Conservation (phyloP, 2,797 vertebrate genomes). For the Clamator glandarius region DNA sequence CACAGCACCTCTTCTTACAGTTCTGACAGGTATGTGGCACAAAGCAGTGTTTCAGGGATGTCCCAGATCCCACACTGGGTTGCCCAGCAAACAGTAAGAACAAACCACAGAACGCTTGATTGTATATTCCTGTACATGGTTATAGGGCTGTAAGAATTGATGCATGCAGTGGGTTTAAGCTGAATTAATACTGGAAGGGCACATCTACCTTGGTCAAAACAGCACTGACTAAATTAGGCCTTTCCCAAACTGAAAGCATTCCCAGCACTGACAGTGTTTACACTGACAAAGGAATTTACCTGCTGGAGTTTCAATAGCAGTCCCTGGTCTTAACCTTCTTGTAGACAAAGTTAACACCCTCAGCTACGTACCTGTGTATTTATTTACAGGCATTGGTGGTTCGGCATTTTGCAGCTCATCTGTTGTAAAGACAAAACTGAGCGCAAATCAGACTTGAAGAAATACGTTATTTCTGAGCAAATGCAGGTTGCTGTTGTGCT, state of each 20-base stretch:
- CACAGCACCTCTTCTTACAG: not conserved
- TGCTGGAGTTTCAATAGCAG: not conserved
- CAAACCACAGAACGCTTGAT: not conserved
- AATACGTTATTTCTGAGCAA: not conserved
- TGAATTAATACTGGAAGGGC: not conserved
- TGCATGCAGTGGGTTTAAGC: not conserved
- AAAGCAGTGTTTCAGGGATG: not conserved
- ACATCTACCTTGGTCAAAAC: not conserved
- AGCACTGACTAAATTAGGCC: not conserved
- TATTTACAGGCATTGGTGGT: not conserved
- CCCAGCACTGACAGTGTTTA: accelerated
- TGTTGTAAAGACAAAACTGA: not conserved
- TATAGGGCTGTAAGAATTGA: not conserved
- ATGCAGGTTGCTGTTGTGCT: not conserved
- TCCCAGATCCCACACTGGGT: not conserved
- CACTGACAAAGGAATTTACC: not conserved
- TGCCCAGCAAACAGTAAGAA: not conserved
- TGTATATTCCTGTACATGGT: not conserved
- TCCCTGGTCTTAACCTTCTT: not conserved
- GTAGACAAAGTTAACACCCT: not conserved
- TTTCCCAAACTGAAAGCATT: not conserved
- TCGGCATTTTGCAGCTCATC: not conserved
- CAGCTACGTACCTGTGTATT: not conserved
- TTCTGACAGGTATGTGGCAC: not conserved
- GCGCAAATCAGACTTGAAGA: not conserved